Base-by-base conservation (phyloP, 2,888 invertebrate genomes). In the Caenorhabditis sp. region DNA sequence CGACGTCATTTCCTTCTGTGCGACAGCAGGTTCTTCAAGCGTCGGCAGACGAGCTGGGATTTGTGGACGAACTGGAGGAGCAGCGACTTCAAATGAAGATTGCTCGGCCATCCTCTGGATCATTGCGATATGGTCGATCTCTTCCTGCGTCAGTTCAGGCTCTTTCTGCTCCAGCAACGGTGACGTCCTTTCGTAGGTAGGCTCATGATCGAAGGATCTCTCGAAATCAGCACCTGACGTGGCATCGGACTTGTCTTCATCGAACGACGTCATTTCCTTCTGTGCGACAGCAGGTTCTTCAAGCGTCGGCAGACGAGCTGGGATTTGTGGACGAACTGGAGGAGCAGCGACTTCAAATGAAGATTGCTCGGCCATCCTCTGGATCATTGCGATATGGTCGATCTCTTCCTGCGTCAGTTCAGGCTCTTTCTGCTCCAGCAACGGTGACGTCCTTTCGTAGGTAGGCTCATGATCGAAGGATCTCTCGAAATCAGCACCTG, bases 331-430 rank as follows among this genome's bases (percentile, higher is more conserved):
- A 4, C 56, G 2, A 1, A 39, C 45, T n/a, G 48, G 59, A 7
- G 11, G 26, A n/a, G 50, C 45, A 20, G 58, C 26, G n/a, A n/a
- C n/a, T 11, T 77, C 73, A 50, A 77, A 73, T 6, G 79, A 68
- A 2, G 68, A 53, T 39, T 83, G 79, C 24, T 65, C 55, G 2
- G 79, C 79, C 8, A 79, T 27, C 24, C 50, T 45, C 17, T 70
- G 65, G 8, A 79, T 75, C 52, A 50, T 56, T 3, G 79, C 75
- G 27, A 80, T 80, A 50, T 80, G 80, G 39, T 78, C 75, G 13
- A 79, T 50, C 46, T 79, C 78, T 58, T 68, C 73, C 48, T 73
- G 70, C 8, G 78, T 74, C 30, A 6, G 30, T 30, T 37, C 24
- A n/a, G 13, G 15, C 43, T 11, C 9, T 24, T 24, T 46, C 24